Base-by-base conservation (phyloP, 2,888 invertebrate genomes). In the Mythimna loreyi region DNA sequence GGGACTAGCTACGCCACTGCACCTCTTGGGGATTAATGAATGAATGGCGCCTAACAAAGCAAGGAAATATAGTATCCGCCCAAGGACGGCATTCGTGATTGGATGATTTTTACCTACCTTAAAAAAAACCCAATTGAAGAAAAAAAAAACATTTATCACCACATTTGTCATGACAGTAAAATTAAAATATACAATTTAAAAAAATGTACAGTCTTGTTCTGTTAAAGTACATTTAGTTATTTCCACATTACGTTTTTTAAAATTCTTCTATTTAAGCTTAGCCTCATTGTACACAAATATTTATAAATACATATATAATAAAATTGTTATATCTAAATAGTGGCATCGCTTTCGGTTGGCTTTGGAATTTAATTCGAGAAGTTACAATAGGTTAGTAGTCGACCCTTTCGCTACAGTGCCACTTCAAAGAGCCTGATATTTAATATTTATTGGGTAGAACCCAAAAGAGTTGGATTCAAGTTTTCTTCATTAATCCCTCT, bases 381-480 rank as follows among this genome's bases (percentile, higher is more conserved):
- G 89, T 92, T 91, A 91, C 91, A 90, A 91, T 92, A 86, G 89
- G 88, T 86, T 87, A 89, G 85, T 87, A 88, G 90, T 85, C 88
- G 87, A 91, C 91, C 92, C 92, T 91, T 89, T 87, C 81, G 82
- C 83, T 85, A 86, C 81, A 80, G 75, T 83, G 78, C 78, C 83
- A 92, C 92, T 91, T 92, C 92, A 93, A 92, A 93, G 91, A 89
- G 88, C 55, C 84, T 85, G 87, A 91, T 92, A 92, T 92, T 91
- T 91, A 91, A 91, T 92, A 92, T 91, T 89, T 90, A 91, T 89
- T 83, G 86, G 85, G 83, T 75, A 59, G 66, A 78, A 76, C 77
- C 75, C 69, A 75, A 84, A 85, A 83, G 73, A 85, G 81, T 81
- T 71, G 28, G 76, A 84, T 80, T 84, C 78, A 69, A 78, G 70